A percentile compares a stretch with the other conserved stretches of the same genome.
These are phyloP conservation scores for Neodiprion fabricii DNA, from an alignment of 1,140 invertebrate genomes.

Conservation along the genomic window DNA sequence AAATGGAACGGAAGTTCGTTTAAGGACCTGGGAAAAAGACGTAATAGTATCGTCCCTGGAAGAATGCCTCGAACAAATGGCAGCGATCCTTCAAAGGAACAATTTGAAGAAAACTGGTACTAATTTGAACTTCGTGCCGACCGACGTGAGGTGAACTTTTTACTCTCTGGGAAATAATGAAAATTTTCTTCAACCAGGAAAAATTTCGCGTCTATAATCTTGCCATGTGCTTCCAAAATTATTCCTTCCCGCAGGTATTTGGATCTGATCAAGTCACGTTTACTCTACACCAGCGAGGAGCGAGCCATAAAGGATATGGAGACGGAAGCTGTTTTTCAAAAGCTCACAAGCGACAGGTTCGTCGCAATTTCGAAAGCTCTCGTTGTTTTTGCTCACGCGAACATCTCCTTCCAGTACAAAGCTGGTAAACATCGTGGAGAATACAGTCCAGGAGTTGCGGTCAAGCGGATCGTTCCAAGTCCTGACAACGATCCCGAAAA, in stretches of 20 bases:
- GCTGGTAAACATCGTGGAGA: conserved; percentile 41
- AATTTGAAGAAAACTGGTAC: neutral
- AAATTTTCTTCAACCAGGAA: neutral
- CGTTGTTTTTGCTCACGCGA: neutral
- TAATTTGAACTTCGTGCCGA: neutral
- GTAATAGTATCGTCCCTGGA: neutral
- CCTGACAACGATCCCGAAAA: neutral
- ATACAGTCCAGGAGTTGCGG: conserved; percentile 39
- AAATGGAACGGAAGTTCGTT: neutral
- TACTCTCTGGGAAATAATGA: neutral
- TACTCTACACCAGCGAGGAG: conserved; percentile 3
- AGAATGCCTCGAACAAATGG: neutral
- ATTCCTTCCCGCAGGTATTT: neutral
- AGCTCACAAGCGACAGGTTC: conserved; percentile 6
- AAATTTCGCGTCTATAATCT: neutral
- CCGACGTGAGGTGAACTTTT: neutral
- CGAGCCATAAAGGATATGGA: conserved; percentile 8
- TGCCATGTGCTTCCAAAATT: too few species aligned
- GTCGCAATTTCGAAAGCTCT: neutral
- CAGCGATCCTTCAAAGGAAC: neutral
- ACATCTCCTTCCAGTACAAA: conserved; percentile 37
- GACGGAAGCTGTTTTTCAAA: conserved; percentile 14
- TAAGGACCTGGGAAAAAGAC: neutral
- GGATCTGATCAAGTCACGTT: neutral
- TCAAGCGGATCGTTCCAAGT: conserved; percentile 34